phyloP scores from a whole-genome alignment of 2,888 invertebrate species.

The Acleris holmiana region DNA sequence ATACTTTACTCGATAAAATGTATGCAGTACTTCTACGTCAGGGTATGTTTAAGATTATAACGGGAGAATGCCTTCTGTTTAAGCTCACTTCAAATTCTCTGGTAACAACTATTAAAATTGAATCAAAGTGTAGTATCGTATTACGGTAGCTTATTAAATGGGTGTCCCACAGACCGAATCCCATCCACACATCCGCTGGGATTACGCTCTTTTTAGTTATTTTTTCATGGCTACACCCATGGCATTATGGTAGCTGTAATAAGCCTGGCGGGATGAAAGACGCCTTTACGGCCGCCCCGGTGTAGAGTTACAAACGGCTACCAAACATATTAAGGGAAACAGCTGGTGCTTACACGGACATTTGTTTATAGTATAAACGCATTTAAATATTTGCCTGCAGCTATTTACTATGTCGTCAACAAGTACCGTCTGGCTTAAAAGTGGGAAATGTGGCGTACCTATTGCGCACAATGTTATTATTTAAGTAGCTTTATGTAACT shows the following conservation, averaged over 20 bases:
- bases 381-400: constrained; percentile 67
- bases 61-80: neutral
- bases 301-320: constrained; percentile 68
- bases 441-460: constrained; percentile 47
- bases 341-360: constrained; percentile 43
- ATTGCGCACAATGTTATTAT: neutral
- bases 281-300: constrained; percentile 66
- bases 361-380: constrained; percentile 67
- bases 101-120: constrained; percentile 44
- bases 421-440: constrained; percentile 49
- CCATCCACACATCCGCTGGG: constrained; percentile 59
- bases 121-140: constrained; percentile 56
- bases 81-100: constrained; percentile 42
- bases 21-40: no score
- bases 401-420: constrained; percentile 47
- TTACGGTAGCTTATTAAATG: constrained; percentile 71
- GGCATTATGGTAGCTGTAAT: constrained; percentile 57
- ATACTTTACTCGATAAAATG: neutral
- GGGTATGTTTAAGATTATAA: constrained; percentile 10
- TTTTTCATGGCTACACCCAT: constrained; percentile 53
- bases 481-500: no score
- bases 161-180: constrained; percentile 55
- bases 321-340: constrained; percentile 49
- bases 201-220: constrained; percentile 44
- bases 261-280: constrained; percentile 75